Evolutionary conservation across 2,113 vertebrate genomes (phyloP).

Genomic region (Cyprinodon variegatus): DNA sequence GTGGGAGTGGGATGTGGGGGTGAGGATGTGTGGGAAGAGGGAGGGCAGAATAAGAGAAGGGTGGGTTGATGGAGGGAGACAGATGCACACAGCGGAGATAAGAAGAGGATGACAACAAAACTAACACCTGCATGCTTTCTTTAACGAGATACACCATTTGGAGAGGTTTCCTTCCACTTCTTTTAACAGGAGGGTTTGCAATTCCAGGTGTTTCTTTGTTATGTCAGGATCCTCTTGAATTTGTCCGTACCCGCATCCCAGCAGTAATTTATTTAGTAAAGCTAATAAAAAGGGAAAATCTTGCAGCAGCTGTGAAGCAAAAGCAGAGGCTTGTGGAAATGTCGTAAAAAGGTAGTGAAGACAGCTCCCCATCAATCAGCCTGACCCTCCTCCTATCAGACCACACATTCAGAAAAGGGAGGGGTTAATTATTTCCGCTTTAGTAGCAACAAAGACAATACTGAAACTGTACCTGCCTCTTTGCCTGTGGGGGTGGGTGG

Average conservation of each 20-base stretch:
- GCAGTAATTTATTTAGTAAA: slow-evolving; percentile 17
- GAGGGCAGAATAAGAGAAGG: slow-evolving; percentile 44
- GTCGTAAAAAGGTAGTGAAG: slow-evolving; percentile 51
- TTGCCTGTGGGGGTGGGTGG: slow-evolving; percentile 50
- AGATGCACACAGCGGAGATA: slow-evolving; percentile 68
- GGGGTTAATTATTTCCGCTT: slow-evolving; percentile 75
- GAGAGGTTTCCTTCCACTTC: slow-evolving; percentile 13
- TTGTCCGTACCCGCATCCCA: slow-evolving; percentile 15
- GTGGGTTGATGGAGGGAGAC: slow-evolving; percentile 63
- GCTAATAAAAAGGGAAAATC: slow-evolving; percentile 41
- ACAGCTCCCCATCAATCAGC: slow-evolving; percentile 67
- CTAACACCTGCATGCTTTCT: slow-evolving; percentile 47
- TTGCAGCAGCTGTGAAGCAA: slow-evolving; percentile 36
- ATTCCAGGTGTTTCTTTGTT: slow-evolving; percentile 40
- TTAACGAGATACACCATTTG: slow-evolving; percentile 46
- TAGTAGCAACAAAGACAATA: slow-evolving; percentile 58
- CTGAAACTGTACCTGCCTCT: slow-evolving; percentile 69
- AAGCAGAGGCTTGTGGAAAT: slow-evolving; percentile 45
- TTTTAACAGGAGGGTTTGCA: slow-evolving; percentile 8
- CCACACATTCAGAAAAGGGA: slow-evolving; percentile 64
- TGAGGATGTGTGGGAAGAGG: slow-evolving; percentile 26
- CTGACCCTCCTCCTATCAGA: slow-evolving; percentile 61
- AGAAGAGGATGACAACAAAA: slow-evolving; percentile 51
- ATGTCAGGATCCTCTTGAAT: neutral
- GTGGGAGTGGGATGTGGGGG: slow-evolving; percentile 16